Evolutionary conservation across 1,140 invertebrate species (phyloP).

Genomic region (Eumaeus atala): DNA sequence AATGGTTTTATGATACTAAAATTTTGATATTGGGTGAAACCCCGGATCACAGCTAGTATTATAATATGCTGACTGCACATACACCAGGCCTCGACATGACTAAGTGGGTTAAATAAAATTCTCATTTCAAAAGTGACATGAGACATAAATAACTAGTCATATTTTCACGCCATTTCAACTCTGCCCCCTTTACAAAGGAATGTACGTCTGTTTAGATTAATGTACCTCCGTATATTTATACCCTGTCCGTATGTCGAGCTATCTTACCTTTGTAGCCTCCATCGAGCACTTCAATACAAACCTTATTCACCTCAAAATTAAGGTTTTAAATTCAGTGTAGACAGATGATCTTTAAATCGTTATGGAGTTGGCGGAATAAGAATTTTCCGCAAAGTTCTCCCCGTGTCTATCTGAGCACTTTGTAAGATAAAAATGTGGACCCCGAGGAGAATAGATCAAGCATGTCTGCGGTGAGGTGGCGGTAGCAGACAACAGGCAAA

Average conservation of each 20-base stretch:
- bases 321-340: conserved; percentile 13
- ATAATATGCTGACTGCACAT: no score
- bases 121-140: conserved; percentile 42
- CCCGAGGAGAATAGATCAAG: conserved; percentile 66
- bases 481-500: conserved; percentile 49
- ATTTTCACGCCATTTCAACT: conserved; percentile 71
- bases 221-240: conserved; percentile 70
- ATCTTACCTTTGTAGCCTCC: conserved; percentile 24
- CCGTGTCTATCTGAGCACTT: conserved; percentile 69
- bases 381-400: conserved; percentile 66
- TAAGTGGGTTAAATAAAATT: conserved; percentile 7
- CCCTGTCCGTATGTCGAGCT: conserved; percentile 43
- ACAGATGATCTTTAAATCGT: conserved; percentile 18
- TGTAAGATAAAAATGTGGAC: conserved; percentile 71
- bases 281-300: conserved; percentile 16
- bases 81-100: neutral
- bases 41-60: no score
- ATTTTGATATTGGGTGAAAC: no score
- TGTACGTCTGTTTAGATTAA: conserved; percentile 67
- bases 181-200: conserved; percentile 54
- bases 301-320: conserved; percentile 13
- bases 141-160: conserved; percentile 67
- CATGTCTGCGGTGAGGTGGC: conserved; percentile 45
- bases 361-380: conserved; percentile 30
- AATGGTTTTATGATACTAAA: no score